These are phyloP conservation scores for Xestia c-nigrum DNA, from an alignment of 2,888 invertebrate species.

Conservation along the genomic window DNA sequence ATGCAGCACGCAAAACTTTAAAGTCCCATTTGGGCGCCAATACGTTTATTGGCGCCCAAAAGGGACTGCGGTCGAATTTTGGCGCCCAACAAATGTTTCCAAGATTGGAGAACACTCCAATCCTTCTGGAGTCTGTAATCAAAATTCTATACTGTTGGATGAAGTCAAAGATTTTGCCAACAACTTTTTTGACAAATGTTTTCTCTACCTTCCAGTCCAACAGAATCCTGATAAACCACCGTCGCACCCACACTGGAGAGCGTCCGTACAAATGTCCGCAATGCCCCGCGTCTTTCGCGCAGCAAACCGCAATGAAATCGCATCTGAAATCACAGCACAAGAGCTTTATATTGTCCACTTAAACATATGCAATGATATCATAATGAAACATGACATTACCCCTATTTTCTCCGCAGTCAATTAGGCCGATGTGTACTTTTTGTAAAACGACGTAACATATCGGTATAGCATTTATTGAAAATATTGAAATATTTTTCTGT, in stretches of 20 bases:
- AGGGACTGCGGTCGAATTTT: neutral
- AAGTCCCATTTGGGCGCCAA: slow-evolving; percentile 13
- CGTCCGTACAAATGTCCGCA: slow-evolving; percentile 77
- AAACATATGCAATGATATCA: neutral
- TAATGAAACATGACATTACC: neutral
- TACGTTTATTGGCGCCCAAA: neutral
- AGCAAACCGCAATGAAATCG: slow-evolving; percentile 75
- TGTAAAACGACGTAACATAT: neutral
- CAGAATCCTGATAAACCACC: slow-evolving; percentile 77
- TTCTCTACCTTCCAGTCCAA: slow-evolving; percentile 74
- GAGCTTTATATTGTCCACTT: slow-evolving; percentile 26
- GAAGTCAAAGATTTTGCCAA: too few relatives aligned
- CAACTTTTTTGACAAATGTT: neutral
- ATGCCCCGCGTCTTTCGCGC: slow-evolving; percentile 81
- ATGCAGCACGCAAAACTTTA: neutral
- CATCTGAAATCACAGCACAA: slow-evolving; percentile 82
- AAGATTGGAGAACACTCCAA: neutral
- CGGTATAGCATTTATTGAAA: neutral
- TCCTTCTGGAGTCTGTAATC: too few relatives aligned
- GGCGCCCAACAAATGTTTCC: slow-evolving; percentile 8
- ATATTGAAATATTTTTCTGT: neutral
- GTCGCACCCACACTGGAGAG: slow-evolving; percentile 83
- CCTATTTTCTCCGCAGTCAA: neutral
- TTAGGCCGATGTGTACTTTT: too few relatives aligned
- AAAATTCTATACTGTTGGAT: too few relatives aligned